Evolutionary conservation across 1,140 invertebrate genomes (phyloP), one percentile per base, ranked within the genome.

Genomic region (Zaprionus ghesquierei): DNA sequence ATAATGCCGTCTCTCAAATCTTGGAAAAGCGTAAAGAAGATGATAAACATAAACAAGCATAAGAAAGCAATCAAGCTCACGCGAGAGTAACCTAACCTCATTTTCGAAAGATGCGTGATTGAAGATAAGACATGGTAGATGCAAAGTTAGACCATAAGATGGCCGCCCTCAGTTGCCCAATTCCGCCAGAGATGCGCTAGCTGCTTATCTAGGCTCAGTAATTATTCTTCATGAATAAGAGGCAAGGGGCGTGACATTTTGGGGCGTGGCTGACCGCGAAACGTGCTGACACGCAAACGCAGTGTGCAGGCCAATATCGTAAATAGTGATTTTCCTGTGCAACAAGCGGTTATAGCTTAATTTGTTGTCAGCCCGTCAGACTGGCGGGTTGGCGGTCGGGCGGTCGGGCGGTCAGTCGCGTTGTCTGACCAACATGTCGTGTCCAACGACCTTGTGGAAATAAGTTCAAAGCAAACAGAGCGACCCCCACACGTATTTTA

Each of bases 391-490:
- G 13, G 35, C 27, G 27, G 27, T 41, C 12, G 13, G 35, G 15
- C 35, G 8, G 41, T 22, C 41, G 10, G 41, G n/a, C 41, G 12
- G 13, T 35, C 33, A 12, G 33, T 22, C 18, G 15, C n/a, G 18
- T 49, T 51, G 60, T 15, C 60, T 31, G 53, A 50, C 65, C 62
- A 66, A 66, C 61, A 55, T 78, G 66, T 78, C 64, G 46, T 62
- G 35, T 66, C 59, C 49, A 73, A 75, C 82, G 81, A 86, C 81
- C 81, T 86, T 86, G 81, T 81, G 79, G 59, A 86, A 86, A 87
- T 86, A 86, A 86, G 81, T 86, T 86, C 81, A 86, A 86, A 86
- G 81, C 79, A 82, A 86, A 79, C 87, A 87, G 79, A 76, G 82
- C 79, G 82, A 86, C 79, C 82, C 82, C 79, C 82, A 87, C 77